Percentiles rank a stretch among this genome's conserved stretches.
phyloP scores from a whole-genome alignment of 1,140 invertebrate species.

The Caenorhabditis remanei region DNA sequence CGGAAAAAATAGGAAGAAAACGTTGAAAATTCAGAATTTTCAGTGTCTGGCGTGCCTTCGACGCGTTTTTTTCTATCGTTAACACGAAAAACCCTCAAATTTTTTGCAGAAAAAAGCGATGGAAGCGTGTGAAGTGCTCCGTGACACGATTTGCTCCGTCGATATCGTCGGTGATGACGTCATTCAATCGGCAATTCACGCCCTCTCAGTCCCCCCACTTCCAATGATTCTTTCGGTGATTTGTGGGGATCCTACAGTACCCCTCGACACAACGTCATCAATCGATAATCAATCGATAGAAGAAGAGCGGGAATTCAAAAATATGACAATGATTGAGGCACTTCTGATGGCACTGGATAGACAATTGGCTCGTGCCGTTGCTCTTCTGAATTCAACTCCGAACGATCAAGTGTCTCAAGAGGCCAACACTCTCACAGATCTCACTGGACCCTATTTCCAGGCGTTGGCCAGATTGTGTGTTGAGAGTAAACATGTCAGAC shows the following conservation, averaged over 20 bases:
- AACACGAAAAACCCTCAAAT: neutral
- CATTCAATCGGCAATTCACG: neutral
- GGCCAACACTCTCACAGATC: neutral
- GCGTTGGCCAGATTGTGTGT: neutral
- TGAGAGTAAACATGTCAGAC: slow-evolving; percentile 6
- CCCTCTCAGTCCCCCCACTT: neutral
- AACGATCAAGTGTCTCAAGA: neutral
- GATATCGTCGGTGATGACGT: neutral
- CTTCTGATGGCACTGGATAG: neutral
- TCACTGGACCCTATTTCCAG: slow-evolving; percentile 30
- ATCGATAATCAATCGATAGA: neutral
- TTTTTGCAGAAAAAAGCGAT: neutral
- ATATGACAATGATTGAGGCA: slow-evolving; percentile 9
- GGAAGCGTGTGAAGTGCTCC: neutral
- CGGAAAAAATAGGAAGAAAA: too few relatives aligned
- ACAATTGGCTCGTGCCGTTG: neutral
- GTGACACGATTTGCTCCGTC: neutral
- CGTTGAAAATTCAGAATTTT: too few relatives aligned
- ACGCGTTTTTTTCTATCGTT: too few relatives aligned
- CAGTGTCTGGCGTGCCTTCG: too few relatives aligned
- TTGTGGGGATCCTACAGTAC: neutral
- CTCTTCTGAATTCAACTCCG: neutral
- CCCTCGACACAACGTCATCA: too few relatives aligned
- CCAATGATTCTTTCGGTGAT: slow-evolving; percentile 1
- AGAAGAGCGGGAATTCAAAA: neutral